Evolutionary conservation across 2,113 vertebrate genomes (phyloP).

Genomic region (Pagrus major): DNA sequence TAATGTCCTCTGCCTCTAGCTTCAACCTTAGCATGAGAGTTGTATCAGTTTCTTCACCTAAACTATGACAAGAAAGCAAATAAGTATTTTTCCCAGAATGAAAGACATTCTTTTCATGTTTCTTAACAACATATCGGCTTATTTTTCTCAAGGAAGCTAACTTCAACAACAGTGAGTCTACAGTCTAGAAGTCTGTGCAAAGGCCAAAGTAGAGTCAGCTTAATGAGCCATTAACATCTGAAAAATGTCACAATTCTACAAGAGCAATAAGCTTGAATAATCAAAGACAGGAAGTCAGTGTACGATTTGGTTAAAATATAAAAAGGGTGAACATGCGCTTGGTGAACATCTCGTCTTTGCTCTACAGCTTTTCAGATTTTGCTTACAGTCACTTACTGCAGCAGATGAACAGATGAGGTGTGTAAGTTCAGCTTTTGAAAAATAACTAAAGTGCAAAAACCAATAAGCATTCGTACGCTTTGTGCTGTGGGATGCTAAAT

Average conservation of each 20-base stretch:
- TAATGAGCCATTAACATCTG: slow-evolving; percentile 5
- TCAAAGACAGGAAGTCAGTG: background rate
- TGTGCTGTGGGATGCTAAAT: background rate
- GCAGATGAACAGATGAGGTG: slow-evolving; percentile 26
- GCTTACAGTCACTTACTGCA: slow-evolving; percentile 10
- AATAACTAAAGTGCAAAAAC: slow-evolving; percentile 16
- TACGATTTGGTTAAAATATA: background rate
- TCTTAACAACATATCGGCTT: fast-evolving
- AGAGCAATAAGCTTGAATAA: background rate
- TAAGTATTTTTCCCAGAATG: background rate
- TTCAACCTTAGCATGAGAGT: background rate
- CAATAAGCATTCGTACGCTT: background rate
- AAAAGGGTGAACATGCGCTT: background rate
- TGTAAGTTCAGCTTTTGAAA: slow-evolving; percentile 18
- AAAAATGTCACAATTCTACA: background rate
- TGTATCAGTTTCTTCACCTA: background rate
- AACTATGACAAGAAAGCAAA: background rate
- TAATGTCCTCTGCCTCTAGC: background rate
- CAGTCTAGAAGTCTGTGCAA: slow-evolving; percentile 1
- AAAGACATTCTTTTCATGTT: background rate
- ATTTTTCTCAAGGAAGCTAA: background rate
- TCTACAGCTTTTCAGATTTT: background rate
- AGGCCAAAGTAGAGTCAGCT: slow-evolving; percentile 10
- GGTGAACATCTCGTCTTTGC: slow-evolving; percentile 2
- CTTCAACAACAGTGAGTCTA: slow-evolving; percentile 6